Evolutionary conservation across 2,888 invertebrate species (phyloP), one percentile per base, ranked within the genome.

Genomic region (Drosophila helvetica): DNA sequence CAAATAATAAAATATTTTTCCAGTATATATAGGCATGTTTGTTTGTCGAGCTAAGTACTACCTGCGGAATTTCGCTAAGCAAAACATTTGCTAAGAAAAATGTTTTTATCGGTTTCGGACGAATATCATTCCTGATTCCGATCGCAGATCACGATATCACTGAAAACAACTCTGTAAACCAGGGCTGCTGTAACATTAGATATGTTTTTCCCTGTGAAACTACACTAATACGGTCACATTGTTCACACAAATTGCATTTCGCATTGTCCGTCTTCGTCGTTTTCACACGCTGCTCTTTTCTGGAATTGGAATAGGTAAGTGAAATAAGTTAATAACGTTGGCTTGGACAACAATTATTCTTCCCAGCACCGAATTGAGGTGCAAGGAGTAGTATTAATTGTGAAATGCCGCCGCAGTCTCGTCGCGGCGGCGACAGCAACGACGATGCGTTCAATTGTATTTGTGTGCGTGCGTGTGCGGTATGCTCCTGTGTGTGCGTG

Each of bases 201-300:
- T 42, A n/a, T 58, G 42, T 43, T 58, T 59, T 51, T 38, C 15
- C 52, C 58, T 51, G 51, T 38, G 22, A 25, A 47, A 19, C 53
- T 10, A 38, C 43, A 42, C 54, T 19, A 22, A 51, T 66, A 55
- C 67, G 65, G 67, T 48, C 55, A 56, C 66, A 54, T 47, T 65
- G 51, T 73, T 85, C 73, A 79, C 78, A 74, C 81, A 75, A 79
- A 84, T 80, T 73, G 73, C 85, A 78, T 85, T 83, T 86, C 76
- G 76, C 83, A 87, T 75, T 88, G 74, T 75, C 84, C 78, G 78
- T 86, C 82, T 85, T 82, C 86, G 88, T 80, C 86, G 70, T 83
- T 76, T 86, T 76, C 78, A 72, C 81, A 82, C 81, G 81, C 81
- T 83, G 86, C 69, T 83, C 75, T 82, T 80, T 63, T 69, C 78